A percentile compares a stretch with the other conserved stretches of the same genome.
Evolutionary conservation across 2,888 invertebrate genomes (phyloP).

Genomic region (Alviniconcha strummeri): DNA sequence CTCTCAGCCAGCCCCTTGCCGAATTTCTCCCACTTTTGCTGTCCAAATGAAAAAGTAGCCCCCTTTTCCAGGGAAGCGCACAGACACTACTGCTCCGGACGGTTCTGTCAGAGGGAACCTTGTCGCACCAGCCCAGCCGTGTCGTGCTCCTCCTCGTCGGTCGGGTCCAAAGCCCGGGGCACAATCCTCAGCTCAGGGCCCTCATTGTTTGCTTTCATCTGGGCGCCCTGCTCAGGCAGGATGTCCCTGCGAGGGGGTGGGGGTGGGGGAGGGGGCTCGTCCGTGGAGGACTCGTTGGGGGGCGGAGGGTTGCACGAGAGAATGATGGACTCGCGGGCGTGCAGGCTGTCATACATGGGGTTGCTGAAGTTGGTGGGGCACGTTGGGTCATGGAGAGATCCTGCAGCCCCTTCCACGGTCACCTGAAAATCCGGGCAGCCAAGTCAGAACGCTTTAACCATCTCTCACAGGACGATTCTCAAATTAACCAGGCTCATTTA

Average conservation of each 20-base stretch:
- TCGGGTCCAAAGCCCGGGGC: slow-evolving; percentile 44
- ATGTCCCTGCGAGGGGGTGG: slow-evolving; percentile 16
- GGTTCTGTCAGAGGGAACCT: slow-evolving; percentile 37
- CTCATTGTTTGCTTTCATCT: neutral
- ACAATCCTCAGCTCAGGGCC: slow-evolving; percentile 19
- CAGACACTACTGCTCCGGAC: neutral
- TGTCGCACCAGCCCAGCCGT: slow-evolving; percentile 46
- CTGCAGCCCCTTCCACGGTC: neutral
- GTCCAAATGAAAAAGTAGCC: no score
- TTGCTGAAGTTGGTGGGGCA: slow-evolving; percentile 63
- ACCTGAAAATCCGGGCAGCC: neutral
- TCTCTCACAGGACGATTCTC: no score
- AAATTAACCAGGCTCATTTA: no score
- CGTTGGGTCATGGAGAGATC: slow-evolving; percentile 27
- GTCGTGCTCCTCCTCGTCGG: slow-evolving; percentile 48
- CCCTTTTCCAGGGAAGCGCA: no score
- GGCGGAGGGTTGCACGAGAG: slow-evolving; percentile 24
- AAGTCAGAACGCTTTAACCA: no score
- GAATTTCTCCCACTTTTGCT: no score
- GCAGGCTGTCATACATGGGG: slow-evolving; percentile 64
- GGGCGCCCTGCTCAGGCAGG: slow-evolving; percentile 14
- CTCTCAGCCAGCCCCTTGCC: neutral
- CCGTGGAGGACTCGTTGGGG: slow-evolving; percentile 22
- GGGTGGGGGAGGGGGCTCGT: slow-evolving; percentile 5
- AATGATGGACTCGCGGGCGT: slow-evolving; percentile 36